phyloP scores from a whole-genome alignment of 1,140 invertebrate species.

The Aphelinus certus region DNA sequence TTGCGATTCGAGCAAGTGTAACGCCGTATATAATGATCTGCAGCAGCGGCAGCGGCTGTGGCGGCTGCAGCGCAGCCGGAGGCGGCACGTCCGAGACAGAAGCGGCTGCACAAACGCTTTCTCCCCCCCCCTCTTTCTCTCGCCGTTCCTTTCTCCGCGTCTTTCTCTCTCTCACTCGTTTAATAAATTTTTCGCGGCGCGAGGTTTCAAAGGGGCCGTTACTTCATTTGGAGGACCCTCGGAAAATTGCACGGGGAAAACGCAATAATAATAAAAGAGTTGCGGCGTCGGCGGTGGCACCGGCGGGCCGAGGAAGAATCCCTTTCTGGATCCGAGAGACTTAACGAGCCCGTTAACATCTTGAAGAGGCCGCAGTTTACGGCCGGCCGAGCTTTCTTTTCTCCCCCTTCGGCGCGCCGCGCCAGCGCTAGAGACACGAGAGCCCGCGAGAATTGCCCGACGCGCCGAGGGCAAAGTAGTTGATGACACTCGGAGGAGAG shows the following conservation, averaged over 20 bases:
- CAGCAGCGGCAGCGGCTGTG: no score
- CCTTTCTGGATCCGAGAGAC: slow-evolving; percentile 26
- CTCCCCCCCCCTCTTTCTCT: no score
- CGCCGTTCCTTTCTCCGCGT: not conserved
- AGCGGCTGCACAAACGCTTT: not conserved
- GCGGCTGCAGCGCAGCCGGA: no score
- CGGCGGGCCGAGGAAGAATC: slow-evolving; percentile 1
- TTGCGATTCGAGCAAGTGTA: not conserved
- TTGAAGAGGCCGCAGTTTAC: slow-evolving; percentile 19
- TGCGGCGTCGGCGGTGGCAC: not conserved
- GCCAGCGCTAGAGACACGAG: not conserved
- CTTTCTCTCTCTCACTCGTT: not conserved
- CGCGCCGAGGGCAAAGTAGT: slow-evolving; percentile 32
- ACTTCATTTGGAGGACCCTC: slow-evolving; percentile 26
- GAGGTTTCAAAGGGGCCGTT: slow-evolving; percentile 21
- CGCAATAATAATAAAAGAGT: slow-evolving; percentile 38
- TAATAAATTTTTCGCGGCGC: slow-evolving; percentile 10
- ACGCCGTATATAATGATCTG: not conserved
- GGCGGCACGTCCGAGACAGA: not conserved
- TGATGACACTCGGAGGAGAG: slow-evolving; percentile 31
- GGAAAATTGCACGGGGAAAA: slow-evolving; percentile 2
- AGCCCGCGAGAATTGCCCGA: slow-evolving; percentile 23
- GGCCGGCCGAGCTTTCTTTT: not conserved
- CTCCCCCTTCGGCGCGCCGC: slow-evolving; percentile 4
- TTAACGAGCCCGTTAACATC: slow-evolving; percentile 35